Evolutionary conservation across 2,113 vertebrate species (phyloP).

Genomic region (Aegithalos caudatus): DNA sequence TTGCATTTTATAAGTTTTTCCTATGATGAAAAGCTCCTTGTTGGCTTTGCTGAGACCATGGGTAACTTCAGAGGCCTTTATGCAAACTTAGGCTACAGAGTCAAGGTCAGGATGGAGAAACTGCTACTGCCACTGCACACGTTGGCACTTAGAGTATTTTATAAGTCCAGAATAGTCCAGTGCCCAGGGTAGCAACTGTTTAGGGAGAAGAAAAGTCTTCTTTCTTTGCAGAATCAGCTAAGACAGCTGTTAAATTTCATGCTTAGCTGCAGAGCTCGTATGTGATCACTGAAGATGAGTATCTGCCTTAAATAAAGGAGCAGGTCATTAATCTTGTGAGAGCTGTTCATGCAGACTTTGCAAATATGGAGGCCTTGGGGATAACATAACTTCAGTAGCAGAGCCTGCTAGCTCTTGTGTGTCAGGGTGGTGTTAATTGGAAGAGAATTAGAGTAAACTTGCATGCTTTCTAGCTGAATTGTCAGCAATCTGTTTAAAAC

Average conservation of each 20-base stretch:
- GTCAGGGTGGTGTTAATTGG: background rate
- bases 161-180: background rate
- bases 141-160: background rate
- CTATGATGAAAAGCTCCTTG: background rate
- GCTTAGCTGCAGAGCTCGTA: background rate
- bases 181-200: background rate
- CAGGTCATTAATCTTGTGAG: background rate
- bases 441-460: background rate
- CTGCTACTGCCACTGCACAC: background rate
- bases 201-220: background rate
- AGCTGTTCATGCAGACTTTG: background rate
- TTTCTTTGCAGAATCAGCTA: background rate
- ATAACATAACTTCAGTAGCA: background rate
- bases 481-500: background rate
- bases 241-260: background rate
- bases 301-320: background rate
- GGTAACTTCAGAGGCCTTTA: background rate
- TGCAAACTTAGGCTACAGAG: background rate
- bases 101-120: background rate
- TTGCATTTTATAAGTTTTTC: background rate
- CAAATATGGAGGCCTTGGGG: background rate
- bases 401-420: background rate
- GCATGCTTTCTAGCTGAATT: background rate
- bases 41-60: background rate
- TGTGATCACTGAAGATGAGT: background rate